Base-by-base conservation (phyloP, 1,140 invertebrate genomes). In the Drosophila subobscura region DNA sequence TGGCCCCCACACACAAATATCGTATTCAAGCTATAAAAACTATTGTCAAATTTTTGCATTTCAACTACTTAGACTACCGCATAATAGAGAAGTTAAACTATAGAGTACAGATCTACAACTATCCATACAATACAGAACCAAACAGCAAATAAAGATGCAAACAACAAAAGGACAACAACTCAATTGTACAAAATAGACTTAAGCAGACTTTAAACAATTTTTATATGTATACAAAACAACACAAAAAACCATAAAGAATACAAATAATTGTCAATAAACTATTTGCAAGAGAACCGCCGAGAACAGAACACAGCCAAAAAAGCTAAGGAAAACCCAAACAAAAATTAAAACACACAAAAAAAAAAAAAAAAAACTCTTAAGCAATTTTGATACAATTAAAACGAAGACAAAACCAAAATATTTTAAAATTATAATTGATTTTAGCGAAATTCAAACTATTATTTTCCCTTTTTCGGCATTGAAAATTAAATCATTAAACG, bases 181-280 rank as follows among this genome's bases (percentile, higher is more conserved):
- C 72, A 79, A 85, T 86, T 85, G 81, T 85, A 85, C 81, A 85
- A 85, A 85, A 85, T 85, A 85, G 81, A 6, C 57, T 45, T 85
- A 85, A 85, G 81, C 81, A 86, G 65, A 86, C 68, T 37, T 37
- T 12, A 37, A 51, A 70, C 23, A 37, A 56, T 63, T 63, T 77
- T 86, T 85, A 86, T 86, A 70, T 77, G 84, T 77, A 77, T 66
- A 85, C 63, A 77, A 72, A 59, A 56, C 49, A 44, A 46, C 37
- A 46, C 45, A 20, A 52, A 57, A 40, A 20, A 20, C 16, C 16
- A 49, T 29, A 46, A 12, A 44, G 59, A 52, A 49, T 25, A 74
- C 47, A 79, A 60, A 1, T 37, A 37, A 52, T 59, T 55, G 61
- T 72, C 77, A 80, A 85, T 52, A 80, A 85, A 61, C 52, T 55